A percentile compares a stretch with the other conserved stretches of the same genome.
These are phyloP conservation scores for Reticulitermes lucifugus DNA, from an alignment of 2,888 invertebrate genomes.

Conservation along the genomic window DNA sequence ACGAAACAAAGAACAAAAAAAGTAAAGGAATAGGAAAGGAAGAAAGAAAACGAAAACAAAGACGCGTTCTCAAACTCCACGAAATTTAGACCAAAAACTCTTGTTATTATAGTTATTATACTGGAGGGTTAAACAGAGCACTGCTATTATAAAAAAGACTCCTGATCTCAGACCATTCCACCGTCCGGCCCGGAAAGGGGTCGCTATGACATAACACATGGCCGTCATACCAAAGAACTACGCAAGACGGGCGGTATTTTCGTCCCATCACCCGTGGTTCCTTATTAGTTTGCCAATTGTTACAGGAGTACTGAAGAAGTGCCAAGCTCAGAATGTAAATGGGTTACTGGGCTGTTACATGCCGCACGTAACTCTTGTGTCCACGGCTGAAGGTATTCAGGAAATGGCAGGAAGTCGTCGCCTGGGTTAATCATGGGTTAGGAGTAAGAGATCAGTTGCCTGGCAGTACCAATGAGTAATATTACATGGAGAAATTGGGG, in stretches of 20 bases:
- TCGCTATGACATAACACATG: background rate
- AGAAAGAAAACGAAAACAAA: too few species aligned
- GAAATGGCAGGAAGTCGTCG: background rate
- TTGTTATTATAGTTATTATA: too few species aligned
- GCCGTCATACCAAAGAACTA: background rate
- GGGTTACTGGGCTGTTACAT: background rate
- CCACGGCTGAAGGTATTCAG: background rate
- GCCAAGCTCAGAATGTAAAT: slow-evolving; percentile 23
- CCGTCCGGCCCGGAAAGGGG: background rate
- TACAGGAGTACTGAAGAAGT: background rate
- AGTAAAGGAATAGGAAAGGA: too few species aligned
- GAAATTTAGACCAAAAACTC: too few species aligned
- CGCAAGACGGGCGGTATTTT: slow-evolving; percentile 19
- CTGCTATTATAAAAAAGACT: too few species aligned
- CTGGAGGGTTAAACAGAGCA: too few species aligned
- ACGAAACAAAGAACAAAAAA: too few species aligned
- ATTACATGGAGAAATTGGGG: too few species aligned
- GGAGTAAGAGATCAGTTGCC: too few species aligned
- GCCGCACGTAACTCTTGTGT: background rate
- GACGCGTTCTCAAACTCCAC: too few species aligned
- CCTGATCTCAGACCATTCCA: background rate
- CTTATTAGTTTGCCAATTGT: background rate
- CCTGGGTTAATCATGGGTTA: too few species aligned
- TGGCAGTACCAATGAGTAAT: too few species aligned
- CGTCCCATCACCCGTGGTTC: background rate